These are phyloP conservation scores for Carabus problematicus DNA, from an alignment of 2,888 invertebrate species.

Conservation along the genomic window DNA sequence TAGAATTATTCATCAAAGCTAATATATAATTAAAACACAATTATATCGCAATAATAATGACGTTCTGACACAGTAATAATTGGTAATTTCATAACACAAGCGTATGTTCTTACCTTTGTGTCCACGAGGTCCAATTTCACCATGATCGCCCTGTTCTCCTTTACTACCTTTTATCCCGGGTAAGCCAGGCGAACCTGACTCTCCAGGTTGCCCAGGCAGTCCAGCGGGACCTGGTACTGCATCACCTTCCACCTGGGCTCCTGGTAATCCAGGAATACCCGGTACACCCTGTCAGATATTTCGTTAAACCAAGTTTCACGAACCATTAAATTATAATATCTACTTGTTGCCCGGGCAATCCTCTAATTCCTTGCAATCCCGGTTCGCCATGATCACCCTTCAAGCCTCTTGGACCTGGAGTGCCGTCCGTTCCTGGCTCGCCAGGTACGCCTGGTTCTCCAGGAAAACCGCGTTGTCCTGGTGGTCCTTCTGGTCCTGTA, in stretches of 20 bases:
- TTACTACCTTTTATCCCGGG: slow-evolving; percentile 51
- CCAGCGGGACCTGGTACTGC: slow-evolving; percentile 42
- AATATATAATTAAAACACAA: too few relatives aligned
- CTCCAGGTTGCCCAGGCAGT: slow-evolving; percentile 26
- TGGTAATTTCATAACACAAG: too few relatives aligned
- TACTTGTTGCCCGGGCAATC: slow-evolving; percentile 58
- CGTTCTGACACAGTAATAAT: too few relatives aligned
- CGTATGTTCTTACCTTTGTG: slow-evolving; percentile 48
- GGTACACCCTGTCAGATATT: slow-evolving; percentile 23
- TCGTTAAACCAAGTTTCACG: neutral
- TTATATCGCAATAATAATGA: too few relatives aligned
- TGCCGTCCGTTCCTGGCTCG: slow-evolving; percentile 26
- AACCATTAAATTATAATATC: neutral
- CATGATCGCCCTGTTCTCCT: slow-evolving; percentile 50
- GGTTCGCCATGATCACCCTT: slow-evolving; percentile 53
- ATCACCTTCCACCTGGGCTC: slow-evolving; percentile 45
- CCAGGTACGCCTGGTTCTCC: slow-evolving; percentile 35
- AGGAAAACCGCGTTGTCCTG: slow-evolving; percentile 30
- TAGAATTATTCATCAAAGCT: too few relatives aligned
- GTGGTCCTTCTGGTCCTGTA: slow-evolving; percentile 48
- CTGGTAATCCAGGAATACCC: slow-evolving; percentile 42
- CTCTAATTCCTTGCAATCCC: slow-evolving; percentile 63
- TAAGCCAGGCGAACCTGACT: slow-evolving; percentile 55
- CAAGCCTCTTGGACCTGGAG: slow-evolving; percentile 30
- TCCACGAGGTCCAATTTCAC: slow-evolving; percentile 54